Evolutionary conservation across 2,797 vertebrate genomes (phyloP), one percentile per base, ranked within the genome.

Genomic region (Orestias chungarensis): DNA sequence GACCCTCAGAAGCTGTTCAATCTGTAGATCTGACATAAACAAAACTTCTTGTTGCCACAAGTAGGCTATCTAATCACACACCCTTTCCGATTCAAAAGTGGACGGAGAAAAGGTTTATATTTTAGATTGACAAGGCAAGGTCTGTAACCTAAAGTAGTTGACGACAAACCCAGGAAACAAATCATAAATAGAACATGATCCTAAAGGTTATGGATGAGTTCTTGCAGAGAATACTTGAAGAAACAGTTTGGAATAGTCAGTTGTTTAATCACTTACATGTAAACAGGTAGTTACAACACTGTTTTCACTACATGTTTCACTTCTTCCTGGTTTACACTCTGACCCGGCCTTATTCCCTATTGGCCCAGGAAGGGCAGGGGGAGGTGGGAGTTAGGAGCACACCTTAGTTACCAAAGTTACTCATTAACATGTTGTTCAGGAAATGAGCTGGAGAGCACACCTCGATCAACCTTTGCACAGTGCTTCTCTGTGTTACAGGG

Each of bases 391-490:
- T 14, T n/a, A 76, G 64, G 40, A 88, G 82, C 86, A 66, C 90
- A 92, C 89, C 86, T 91, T 86, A 71, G 77, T 83, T 76, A 87
- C 76, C 80, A 62, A 61, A 81, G 92, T 95, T 93, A 94, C 38
- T 84, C 80, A 95, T 95, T 95, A 95, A 95, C 94, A 70, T 43
- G 67, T 33, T 82, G 80, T 88, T 87, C 82, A 79, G 69, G 84
- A 79, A 88, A 91, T 78, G 69, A 55, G 83, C 74, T 72, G 75
- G 80, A 89, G 71, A 81, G 82, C 82, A 90, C 91, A 75, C 86
- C 88, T 87, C 70, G 17, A 54, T 78, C 89, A 93, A 94, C 92
- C 94, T 94, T 94, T 94, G 93, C 81, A 86, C 91, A 88, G 84
- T 83, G 62, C 82, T 85, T 83, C 82, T 87, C 81, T 82, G 88